Evolutionary conservation across 2,888 invertebrate genomes (phyloP), one percentile per base, ranked within the genome.

Genomic region (Dryococelus australis): DNA sequence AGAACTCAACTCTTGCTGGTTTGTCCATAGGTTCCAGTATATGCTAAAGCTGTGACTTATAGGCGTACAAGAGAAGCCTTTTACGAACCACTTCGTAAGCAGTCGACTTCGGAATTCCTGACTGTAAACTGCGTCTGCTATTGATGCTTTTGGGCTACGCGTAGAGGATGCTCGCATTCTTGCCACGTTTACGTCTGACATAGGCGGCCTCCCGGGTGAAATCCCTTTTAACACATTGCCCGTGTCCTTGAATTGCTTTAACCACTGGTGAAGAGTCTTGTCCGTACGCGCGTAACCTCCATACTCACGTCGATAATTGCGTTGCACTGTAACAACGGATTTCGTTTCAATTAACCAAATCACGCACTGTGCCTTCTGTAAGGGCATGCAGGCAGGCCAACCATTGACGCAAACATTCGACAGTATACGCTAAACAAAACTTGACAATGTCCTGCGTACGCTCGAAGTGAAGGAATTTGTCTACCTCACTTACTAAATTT

Each of bases 221-320:
- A n/a, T 80, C 26, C 26, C 80, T 80, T 80, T 80, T n/a, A 80
- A n/a, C 26, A n/a, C 80, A 80, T 0, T 28, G 8, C 0, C 24
- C 28, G 80, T 80, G 12, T 80, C 80, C 24, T 80, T 80, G n/a
- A 80, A 80, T 27, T 80, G 80, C 24, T 13, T 10, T 28, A 24
- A 28, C n/a, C n/a, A n/a, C 26, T 80, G 26, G 80, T 80, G 26
- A 80, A 80, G 24, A 80, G 26, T 80, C 80, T 80, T 80, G 8
- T 80, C 13, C 28, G n/a, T 4, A n/a, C 26, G 80, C 80, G 28
- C 26, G 26, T 35, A 43, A 1, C 80, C 80, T 0, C 28, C n/a
- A 80, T 80, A 27, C 80, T 80, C 80, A 80, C 80, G 26, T 80
- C 80, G 80, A 80, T 5, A 80, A n/a, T 80, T 80, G 12, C n/a